A percentile compares a stretch with the other conserved stretches of the same genome.
Evolutionary conservation across 64 coral and sea anemone species (phyloP).

Genomic region (Montipora foliosa): DNA sequence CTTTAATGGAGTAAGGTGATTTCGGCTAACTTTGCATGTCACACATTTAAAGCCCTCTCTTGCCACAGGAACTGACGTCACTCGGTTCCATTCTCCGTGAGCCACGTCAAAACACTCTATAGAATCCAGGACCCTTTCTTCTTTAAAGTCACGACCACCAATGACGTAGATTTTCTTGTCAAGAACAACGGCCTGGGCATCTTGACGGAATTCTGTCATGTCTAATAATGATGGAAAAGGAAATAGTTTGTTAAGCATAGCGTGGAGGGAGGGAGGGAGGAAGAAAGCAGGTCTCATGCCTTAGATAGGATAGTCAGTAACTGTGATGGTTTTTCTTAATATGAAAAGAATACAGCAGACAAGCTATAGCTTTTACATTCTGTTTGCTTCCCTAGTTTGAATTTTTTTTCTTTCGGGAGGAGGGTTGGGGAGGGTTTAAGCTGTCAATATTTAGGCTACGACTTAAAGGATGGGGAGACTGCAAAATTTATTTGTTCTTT

Average conservation of each 20-base stretch:
- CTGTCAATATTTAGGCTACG: too few species aligned
- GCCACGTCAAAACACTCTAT: conserved; percentile 76
- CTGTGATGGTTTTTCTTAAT: too few species aligned
- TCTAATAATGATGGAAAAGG: background rate
- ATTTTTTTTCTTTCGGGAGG: background rate
- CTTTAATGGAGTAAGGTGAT: conserved; percentile 46
- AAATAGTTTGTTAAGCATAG: background rate
- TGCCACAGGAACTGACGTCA: conserved; percentile 56
- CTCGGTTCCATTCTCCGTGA: conserved; percentile 35
- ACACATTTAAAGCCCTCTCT: conserved; percentile 77
- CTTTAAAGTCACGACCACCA: conserved; percentile 73
- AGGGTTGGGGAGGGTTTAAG: background rate
- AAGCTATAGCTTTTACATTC: too few species aligned
- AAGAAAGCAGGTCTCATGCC: too few species aligned
- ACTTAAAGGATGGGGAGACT: too few species aligned
- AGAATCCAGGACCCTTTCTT: conserved; percentile 60
- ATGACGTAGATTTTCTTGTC: conserved; percentile 69
- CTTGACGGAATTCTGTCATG: conserved; percentile 80
- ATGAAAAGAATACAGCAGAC: too few species aligned
- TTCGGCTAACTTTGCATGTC: conserved; percentile 22
- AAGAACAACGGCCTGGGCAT: conserved; percentile 70
- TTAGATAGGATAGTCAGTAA: too few species aligned
- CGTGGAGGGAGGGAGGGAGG: too few species aligned
- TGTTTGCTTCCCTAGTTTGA: too few species aligned
- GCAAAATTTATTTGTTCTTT: too few species aligned